A percentile compares a stretch with the other conserved stretches of the same genome.
Conservation (phyloP, 2,113 vertebrate species). For the Mugil cephalus region DNA sequence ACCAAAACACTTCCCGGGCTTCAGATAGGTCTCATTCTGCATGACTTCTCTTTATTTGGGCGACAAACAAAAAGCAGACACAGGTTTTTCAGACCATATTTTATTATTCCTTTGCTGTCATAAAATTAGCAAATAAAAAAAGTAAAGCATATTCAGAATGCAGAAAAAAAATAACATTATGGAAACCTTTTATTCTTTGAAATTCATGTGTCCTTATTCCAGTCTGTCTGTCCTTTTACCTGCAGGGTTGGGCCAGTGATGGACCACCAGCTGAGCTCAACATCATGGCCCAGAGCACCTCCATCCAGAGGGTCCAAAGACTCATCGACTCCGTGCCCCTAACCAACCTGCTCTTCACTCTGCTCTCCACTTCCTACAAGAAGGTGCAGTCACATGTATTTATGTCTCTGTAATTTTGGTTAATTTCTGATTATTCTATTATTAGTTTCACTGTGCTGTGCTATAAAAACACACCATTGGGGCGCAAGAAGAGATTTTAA, state of each 20-base stretch:
- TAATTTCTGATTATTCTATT: too few species aligned
- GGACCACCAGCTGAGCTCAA: conserved; percentile 95
- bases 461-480: too few species aligned
- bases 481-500: too few species aligned
- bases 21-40: background rate
- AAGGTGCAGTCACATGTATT: conserved; percentile 84
- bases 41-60: background rate
- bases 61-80: too few species aligned
- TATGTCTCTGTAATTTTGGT: background rate
- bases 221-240: background rate
- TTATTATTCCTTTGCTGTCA: too few species aligned
- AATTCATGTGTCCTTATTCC: background rate
- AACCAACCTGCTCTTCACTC: conserved; percentile 93
- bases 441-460: too few species aligned
- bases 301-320: conserved; percentile 96
- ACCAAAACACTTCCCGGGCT: background rate
- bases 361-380: conserved; percentile 96
- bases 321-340: conserved; percentile 97
- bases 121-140: too few species aligned
- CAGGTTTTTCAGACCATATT: too few species aligned
- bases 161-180: background rate
- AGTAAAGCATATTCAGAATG: too few species aligned
- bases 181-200: background rate
- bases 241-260: conserved; percentile 92
- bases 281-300: conserved; percentile 97